Percentiles rank a stretch among this genome's conserved stretches.
Conservation (phyloP, 1,140 invertebrate species). For the Tetramorium parvispinum region DNA sequence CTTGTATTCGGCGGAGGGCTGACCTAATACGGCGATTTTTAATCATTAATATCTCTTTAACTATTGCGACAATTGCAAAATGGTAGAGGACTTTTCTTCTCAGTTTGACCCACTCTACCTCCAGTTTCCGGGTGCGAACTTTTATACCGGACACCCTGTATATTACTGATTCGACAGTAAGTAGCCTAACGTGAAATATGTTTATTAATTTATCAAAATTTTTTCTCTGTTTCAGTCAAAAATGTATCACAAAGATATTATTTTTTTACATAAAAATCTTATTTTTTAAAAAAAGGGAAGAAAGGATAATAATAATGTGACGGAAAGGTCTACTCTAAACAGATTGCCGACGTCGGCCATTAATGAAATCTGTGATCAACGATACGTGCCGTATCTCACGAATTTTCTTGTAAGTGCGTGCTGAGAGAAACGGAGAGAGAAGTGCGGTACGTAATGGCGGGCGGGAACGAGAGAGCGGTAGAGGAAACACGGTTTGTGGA, state of each 20-base stretch:
- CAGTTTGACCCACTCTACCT: too few relatives aligned
- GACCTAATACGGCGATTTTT: too few relatives aligned
- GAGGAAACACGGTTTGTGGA: constrained; percentile 69
- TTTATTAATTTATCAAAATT: not conserved
- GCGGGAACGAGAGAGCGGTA: constrained; percentile 43
- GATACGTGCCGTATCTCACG: not conserved
- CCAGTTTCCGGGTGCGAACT: too few relatives aligned
- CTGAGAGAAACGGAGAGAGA: constrained; percentile 53
- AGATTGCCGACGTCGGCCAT: not conserved
- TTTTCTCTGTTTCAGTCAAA: not conserved
- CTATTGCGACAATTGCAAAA: too few relatives aligned
- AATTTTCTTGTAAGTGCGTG: constrained; percentile 50
- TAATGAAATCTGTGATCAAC: constrained; percentile 36
- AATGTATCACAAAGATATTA: not conserved
- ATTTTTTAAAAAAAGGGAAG: not conserved
- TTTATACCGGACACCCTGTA: too few relatives aligned
- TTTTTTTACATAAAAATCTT: not conserved
- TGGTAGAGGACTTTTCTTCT: too few relatives aligned
- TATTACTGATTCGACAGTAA: not conserved
- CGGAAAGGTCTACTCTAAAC: not conserved
- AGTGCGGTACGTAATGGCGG: constrained; percentile 38
- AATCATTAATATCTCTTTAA: too few relatives aligned
- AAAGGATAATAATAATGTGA: not conserved
- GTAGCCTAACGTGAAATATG: not conserved
- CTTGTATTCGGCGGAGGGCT: too few relatives aligned